Percentiles rank a stretch among this genome's conserved stretches.
phyloP scores from a whole-genome alignment of 2,888 invertebrate genomes.

The Siphonodentalium dalli region DNA sequence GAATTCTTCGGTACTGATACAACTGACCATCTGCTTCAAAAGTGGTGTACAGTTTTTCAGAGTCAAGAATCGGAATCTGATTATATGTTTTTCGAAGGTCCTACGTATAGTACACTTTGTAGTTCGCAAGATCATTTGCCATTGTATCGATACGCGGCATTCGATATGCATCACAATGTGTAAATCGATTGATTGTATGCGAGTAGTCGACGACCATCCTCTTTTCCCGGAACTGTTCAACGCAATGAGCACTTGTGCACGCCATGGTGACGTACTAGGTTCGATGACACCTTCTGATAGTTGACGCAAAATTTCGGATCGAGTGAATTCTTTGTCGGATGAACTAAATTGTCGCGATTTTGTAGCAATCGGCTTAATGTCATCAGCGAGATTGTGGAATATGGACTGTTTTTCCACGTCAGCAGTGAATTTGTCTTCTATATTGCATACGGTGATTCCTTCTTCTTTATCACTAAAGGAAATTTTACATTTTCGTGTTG shows the following conservation, averaged over 20 bases:
- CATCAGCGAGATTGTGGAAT: not conserved
- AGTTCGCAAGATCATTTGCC: not conserved
- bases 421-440: too few relatives aligned
- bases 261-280: not conserved
- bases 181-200: slow-evolving; percentile 1
- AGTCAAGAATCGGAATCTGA: not conserved
- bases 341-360: not conserved
- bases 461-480: too few relatives aligned
- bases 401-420: not conserved
- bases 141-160: not conserved
- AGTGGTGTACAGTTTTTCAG: not conserved
- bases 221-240: not conserved
- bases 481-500: too few relatives aligned
- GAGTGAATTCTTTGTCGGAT: not conserved
- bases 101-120: not conserved
- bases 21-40: not conserved
- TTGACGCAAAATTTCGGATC: not conserved
- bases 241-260: not conserved
- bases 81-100: not conserved
- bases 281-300: not conserved
- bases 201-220: not conserved
- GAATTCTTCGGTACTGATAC: not conserved
- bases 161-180: not conserved
- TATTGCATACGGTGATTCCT: too few relatives aligned
- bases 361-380: not conserved